Evolutionary conservation across 2,797 vertebrate species (phyloP), one percentile per base, ranked within the genome.

Genomic region (Danio choprae): DNA sequence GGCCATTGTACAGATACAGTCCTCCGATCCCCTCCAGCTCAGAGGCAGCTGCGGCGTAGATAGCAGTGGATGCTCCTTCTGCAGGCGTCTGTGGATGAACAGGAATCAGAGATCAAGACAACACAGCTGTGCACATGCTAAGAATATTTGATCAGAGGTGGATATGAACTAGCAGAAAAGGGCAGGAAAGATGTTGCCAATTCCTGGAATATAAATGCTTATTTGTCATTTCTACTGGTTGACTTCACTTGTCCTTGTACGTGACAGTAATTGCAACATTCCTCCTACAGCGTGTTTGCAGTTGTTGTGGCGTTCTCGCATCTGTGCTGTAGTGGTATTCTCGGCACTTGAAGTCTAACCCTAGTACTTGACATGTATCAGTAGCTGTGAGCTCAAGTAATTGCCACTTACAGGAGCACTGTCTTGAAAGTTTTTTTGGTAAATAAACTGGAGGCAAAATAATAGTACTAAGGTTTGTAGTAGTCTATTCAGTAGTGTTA

Each of bases 1-100:
- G 71, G 29, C 96, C 95, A 5, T 98, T 96, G 90, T 94, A 96
- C 38, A 98, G 89, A 91, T 98, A 98, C 50, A 91, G 93, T 81
- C 94, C 89, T 0, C 97, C 95, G 0, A 91, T 83, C 0, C 95
- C 96, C 86, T 99, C 97, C 89, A 98, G 80, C 76, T 95, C 92
- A 0, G 94, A 81, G 0, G 95, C 86, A 0, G 91, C 90, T 0
- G 95, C 94, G 0, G 95, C 93, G 0, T 94, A 95, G 67, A 97
- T 69, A 0, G 91, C 86, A 0, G 93, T 95, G 75, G 95, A 94
- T 0, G 96, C 94, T 53, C 96, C 97, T 84, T 99, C 95, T 1
- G 95, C 94, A n/a, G 96, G 93, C 58, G 91, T 97, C 97, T 99
- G 90, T 0, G 63, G 43, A 80, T 22, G 20, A n/a, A 65, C 56